These are phyloP conservation scores for Microtus ochrogaster DNA, from an alignment of 2,113 vertebrate species.

Conservation along the genomic window DNA sequence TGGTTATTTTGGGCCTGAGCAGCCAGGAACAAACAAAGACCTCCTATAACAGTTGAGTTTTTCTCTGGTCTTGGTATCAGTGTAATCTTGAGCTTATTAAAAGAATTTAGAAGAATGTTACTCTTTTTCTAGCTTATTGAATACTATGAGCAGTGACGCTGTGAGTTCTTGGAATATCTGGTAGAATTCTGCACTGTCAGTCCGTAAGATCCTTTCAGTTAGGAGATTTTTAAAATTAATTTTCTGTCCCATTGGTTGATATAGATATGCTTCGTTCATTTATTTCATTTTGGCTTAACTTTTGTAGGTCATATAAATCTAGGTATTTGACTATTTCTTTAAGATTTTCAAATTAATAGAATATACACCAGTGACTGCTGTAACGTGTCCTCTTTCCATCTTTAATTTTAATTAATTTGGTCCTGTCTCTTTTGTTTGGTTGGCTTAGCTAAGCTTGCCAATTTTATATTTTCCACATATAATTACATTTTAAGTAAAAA, in stretches of 20 bases:
- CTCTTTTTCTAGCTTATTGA: not conserved
- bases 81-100: not conserved
- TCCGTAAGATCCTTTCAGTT: not conserved
- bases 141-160: too few relatives aligned
- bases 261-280: not conserved
- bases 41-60: not conserved
- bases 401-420: not conserved
- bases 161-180: not conserved
- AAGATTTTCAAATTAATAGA: not conserved
- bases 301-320: not conserved
- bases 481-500: constrained; percentile 48
- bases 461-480: not conserved
- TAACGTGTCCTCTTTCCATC: not conserved
- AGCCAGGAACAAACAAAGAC: too few relatives aligned
- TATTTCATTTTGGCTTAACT: not conserved
- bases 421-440: not conserved
- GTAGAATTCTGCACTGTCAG: not conserved
- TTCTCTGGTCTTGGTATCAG: not conserved
- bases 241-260: not conserved
- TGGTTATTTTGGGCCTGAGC: too few relatives aligned
- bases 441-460: not conserved
- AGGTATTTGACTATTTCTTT: not conserved
- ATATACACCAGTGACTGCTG: not conserved
- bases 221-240: not conserved
- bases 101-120: not conserved